These are phyloP conservation scores for Torymus tubicola DNA, from an alignment of 2,888 invertebrate genomes.

Conservation along the genomic window DNA sequence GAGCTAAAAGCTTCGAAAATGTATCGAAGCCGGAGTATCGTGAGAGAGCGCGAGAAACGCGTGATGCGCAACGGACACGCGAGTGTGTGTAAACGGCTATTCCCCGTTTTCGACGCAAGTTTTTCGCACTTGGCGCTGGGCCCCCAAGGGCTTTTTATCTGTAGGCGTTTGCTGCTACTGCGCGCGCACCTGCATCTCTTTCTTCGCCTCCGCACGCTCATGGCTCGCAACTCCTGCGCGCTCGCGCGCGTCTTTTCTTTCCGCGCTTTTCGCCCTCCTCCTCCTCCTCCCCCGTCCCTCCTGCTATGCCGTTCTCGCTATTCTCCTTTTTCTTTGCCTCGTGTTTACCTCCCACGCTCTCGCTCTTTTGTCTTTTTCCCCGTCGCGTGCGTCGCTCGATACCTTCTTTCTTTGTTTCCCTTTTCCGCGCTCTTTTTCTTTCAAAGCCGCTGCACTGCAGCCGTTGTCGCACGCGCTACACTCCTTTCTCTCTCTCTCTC, in stretches of 20 bases:
- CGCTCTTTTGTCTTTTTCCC: constrained; percentile 29
- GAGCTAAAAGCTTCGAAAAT: constrained; percentile 31
- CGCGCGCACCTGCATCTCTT: background rate
- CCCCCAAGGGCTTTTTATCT: background rate
- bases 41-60: constrained; percentile 12
- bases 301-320: no score
- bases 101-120: no score
- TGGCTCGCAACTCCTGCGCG: background rate
- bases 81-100: no score
- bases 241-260: constrained; percentile 5
- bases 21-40: no score
- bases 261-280: background rate
- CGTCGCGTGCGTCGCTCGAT: constrained; percentile 2
- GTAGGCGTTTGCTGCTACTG: no score
- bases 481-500: background rate
- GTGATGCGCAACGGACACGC: constrained; percentile 22
- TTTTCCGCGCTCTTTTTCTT: constrained; percentile 5
- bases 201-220: background rate
- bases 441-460: background rate
- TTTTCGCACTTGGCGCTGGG: no score
- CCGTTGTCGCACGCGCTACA: background rate
- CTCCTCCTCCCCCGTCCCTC: background rate
- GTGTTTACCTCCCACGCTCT: constrained; percentile 10
- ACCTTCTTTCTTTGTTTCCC: background rate
- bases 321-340: constrained; percentile 14